Base-by-base conservation (phyloP, 1,140 invertebrate genomes). In the Hesperophylax magnus region DNA sequence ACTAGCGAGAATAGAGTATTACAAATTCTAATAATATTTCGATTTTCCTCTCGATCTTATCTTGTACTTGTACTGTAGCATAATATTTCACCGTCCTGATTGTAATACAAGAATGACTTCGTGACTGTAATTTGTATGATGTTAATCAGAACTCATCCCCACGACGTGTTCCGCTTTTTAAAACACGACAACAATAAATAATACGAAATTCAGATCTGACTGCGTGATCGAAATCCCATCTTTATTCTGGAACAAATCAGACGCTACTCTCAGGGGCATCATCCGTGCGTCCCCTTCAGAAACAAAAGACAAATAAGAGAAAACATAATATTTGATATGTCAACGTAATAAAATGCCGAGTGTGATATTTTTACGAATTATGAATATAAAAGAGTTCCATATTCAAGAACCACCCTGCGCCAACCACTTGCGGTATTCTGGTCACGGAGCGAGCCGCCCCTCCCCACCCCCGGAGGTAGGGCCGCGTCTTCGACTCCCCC, bases 331-430 rank as follows among this genome's bases (percentile, higher is more conserved):
- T 79, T 79, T 65, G 77, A 79, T 79, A 67, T 34, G 77, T 79
- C 77, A 71, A 72, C 77, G 65, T 79, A 71, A 79, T 79, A 79
- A 71, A 79, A 72, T 58, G 77, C 47, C 27, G 67, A 79, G 77
- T 79, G 77, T 79, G 77, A 79, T 79, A 79, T 79, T 79, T 71
- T 79, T 79, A 79, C 77, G 77, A 79, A 79, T 79, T 79, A 79
- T 79, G 77, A 79, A 79, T 79, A 79, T 79, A 79, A 79, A 79
- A 72, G 77, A 79, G 77, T 39, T 61, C 65, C 67, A 61, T 72
- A 61, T 72, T 72, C 65, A 69, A 78, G 67, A 67, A 31, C 34
- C 47, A 39, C 60, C 69, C 34, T 47, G 47, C 27, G 63, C 31
- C 6, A 67, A 67, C 24, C 72, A 6, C 18, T 22, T n/a, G 75